phyloP scores from a whole-genome alignment of 1,140 invertebrate genomes.

The Drosophila equinoxialis region DNA sequence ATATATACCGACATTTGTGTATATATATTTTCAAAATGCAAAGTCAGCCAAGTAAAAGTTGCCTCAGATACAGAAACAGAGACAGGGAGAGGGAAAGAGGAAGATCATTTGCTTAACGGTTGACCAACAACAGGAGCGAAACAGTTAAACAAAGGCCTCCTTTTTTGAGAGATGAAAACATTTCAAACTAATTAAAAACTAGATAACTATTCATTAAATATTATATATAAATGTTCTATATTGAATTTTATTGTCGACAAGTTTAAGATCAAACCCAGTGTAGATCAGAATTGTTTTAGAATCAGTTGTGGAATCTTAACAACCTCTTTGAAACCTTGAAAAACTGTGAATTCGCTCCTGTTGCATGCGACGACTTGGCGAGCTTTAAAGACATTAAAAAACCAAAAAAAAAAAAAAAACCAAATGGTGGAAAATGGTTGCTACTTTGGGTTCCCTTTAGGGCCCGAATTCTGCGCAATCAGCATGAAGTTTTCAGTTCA shows the following conservation, averaged over 20 bases:
- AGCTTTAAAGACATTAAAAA: not conserved
- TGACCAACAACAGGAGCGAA: not conserved
- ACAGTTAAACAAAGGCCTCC: no score
- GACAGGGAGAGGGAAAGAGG: not conserved
- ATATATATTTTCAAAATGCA: constrained; percentile 11
- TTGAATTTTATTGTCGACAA: no score
- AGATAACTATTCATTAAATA: no score
- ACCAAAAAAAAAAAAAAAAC: not conserved
- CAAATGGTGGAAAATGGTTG: not conserved
- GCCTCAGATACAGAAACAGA: not conserved
- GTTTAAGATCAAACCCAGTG: no score
- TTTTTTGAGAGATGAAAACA: no score
- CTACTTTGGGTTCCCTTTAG: not conserved
- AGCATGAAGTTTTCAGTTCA: constrained; percentile 39
- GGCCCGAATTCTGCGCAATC: constrained; percentile 24
- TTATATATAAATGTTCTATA: no score
- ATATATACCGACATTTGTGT: constrained; percentile 29
- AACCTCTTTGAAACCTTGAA: no score
- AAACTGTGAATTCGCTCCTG: not conserved
- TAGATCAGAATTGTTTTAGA: no score
- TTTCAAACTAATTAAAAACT: no score
- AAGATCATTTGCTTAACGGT: constrained; percentile 16
- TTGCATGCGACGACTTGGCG: not conserved
- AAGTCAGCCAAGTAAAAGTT: constrained; percentile 38
- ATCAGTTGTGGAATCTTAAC: no score